Base-by-base conservation (phyloP, 2,888 invertebrate species). In the Coenonympha glycerion region DNA sequence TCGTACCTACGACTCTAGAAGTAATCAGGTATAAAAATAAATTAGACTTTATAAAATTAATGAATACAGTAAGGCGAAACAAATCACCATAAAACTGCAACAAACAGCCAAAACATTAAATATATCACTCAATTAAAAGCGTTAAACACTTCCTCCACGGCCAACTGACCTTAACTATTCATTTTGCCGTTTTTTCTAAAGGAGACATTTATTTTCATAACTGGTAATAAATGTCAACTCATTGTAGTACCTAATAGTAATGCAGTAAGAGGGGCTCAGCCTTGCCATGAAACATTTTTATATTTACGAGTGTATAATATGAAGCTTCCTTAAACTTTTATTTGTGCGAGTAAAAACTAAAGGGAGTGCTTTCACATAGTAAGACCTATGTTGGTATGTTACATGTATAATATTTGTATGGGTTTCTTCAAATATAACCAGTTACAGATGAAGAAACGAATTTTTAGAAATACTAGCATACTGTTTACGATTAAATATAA, bases 191-290 rank as follows among this genome's bases (percentile, higher is more conserved):
- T 76, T 78, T 76, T 76, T 73, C 73, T 73, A 64, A 66, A 69
- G 61, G 60, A 66, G 60, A 65, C 76, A 78, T 80, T 79, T 78
- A 79, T 82, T 79, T 81, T 79, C 78, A 82, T 83, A 79, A 76
- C 75, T 77, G 78, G 76, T 77, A 74, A 79, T 82, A 84, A 82
- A 80, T 73, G 83, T 76, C 75, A 69, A 79, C 77, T 82, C 84
- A 81, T 80, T 71, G 75, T 68, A 61, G n/a, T n/a, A n/a, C n/a
- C n/a, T n/a, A n/a, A n/a, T n/a, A n/a, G 73, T 78, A 78, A 82
- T 82, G 81, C 78, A 79, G 70, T 73, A 75, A 78, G 71, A 71
- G 68, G 63, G 66, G 63, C 57, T 58, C 49, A 47, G 71, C 71
- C 76, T 71, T 72, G 71, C 66, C 46, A 51, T 50, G 49, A 61